Conservation (phyloP, 2,797 vertebrate genomes). For the Paratrypauchen microcephalus region DNA sequence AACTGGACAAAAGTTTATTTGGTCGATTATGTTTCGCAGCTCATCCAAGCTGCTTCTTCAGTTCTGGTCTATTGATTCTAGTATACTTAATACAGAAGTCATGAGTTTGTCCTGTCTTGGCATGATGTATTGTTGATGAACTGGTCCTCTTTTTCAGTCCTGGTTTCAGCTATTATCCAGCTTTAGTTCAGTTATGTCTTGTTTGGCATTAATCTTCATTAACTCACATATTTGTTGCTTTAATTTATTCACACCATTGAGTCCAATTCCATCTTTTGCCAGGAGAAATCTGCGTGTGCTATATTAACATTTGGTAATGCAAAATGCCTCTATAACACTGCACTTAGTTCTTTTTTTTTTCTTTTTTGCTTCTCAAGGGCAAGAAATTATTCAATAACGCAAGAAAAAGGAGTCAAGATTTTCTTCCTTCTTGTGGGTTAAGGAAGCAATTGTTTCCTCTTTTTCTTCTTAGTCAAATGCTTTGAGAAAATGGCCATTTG, state of each 20-base stretch:
- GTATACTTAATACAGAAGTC: neutral
- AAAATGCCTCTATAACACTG: constrained; percentile 47
- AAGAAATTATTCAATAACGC: constrained; percentile 63
- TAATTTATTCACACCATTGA: constrained; percentile 45
- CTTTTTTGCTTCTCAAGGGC: constrained; percentile 54
- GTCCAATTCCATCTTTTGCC: constrained; percentile 1
- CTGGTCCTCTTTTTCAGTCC: neutral
- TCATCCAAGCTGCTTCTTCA: no score
- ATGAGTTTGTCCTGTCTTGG: neutral
- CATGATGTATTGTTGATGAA: neutral
- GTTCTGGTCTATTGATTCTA: no score
- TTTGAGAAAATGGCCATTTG: constrained; percentile 60
- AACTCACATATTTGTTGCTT: neutral
- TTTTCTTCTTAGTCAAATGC: constrained; percentile 40
- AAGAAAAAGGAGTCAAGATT: constrained; percentile 55
- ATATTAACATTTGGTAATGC: constrained; percentile 66
- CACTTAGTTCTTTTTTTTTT: constrained; percentile 21
- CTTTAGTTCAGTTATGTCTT: neutral
- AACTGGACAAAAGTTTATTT: no score
- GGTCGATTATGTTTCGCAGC: no score
- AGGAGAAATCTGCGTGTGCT: constrained; percentile 41
- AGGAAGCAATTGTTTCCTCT: constrained; percentile 56
- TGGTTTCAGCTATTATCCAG: neutral
- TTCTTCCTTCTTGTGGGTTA: constrained; percentile 45
- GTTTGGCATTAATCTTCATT: neutral